Evolutionary conservation across 2,797 vertebrate species (phyloP), one percentile per base, ranked within the genome.

Genomic region (Peromyscus aztecus): DNA sequence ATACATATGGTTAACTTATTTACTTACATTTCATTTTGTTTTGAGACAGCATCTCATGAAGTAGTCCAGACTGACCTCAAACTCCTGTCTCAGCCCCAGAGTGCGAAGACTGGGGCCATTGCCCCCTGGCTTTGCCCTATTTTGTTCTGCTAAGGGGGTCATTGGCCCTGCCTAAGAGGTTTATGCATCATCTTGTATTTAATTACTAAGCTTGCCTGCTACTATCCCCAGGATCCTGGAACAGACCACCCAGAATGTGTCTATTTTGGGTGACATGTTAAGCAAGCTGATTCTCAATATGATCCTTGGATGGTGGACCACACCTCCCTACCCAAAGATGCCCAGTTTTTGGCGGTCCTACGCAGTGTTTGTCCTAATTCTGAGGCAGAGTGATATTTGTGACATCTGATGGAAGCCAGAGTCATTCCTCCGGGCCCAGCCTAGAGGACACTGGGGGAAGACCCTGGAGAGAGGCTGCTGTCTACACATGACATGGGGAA

Each of bases 301-400:
- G 57, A 12, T 10, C 10, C 43, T 83, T 24, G 5, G 65, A 14
- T 57, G 11, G 31, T 21, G 0, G 14, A 5, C 49, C 27, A 3
- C 59, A 8, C 12, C 59, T 11, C 71, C 19, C n/a, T 0, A 0
- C 43, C 21, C 1, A 1, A 9, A 24, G 31, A 61, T 61, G 34
- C 14, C 59, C 29, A 34, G 61, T 34, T 84, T 14, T 43, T 63
- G 14, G 57, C 43, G 8, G 40, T 43, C 5, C 57, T 83, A 29
- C 61, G 37, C 8, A 17, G 8, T 19, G 13, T 83, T 19, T 17
- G 57, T 31, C 82, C 82, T 14, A 23, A 49, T 46, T 65, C 23
- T 65, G 61, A 84, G 82, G 82, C 13, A 65, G 59, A 84, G 29
- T 46, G 17, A 34, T 49, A 24, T 40, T 27, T 85, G 59, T 65